phyloP scores from a whole-genome alignment of 1,140 invertebrate species.

The Bombus soroeensis region DNA sequence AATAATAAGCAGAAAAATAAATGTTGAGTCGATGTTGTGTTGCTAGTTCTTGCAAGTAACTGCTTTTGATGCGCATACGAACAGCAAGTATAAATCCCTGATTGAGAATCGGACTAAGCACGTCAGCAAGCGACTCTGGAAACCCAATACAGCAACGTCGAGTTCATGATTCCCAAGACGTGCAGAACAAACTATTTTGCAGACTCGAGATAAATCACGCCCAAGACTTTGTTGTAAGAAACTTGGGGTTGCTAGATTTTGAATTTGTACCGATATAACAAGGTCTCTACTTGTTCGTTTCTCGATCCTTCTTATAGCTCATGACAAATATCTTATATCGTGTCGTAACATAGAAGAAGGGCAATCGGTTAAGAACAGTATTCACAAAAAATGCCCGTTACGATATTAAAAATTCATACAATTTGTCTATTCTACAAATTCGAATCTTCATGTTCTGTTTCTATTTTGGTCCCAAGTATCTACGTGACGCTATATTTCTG shows the following conservation, averaged over 20 bases:
- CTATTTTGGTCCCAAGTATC: too few species aligned
- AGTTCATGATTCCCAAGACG: constrained; percentile 46
- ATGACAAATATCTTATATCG: constrained; percentile 5
- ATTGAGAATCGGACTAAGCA: constrained; percentile 29
- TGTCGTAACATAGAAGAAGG: too few species aligned
- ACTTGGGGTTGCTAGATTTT: constrained; percentile 34
- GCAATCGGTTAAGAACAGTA: too few species aligned
- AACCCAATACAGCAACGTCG: constrained; percentile 6
- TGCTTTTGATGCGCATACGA: background rate
- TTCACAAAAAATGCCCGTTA: too few species aligned
- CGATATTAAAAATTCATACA: too few species aligned
- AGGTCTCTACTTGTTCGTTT: background rate
- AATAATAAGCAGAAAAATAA: background rate
- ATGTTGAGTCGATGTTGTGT: background rate
- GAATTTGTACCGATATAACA: constrained; percentile 22
- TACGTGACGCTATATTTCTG: too few species aligned
- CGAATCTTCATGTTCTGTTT: too few species aligned
- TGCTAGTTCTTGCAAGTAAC: background rate
- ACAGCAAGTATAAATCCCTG: constrained; percentile 15
- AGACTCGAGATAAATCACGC: constrained; percentile 44
- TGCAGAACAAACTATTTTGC: constrained; percentile 44
- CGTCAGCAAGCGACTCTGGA: constrained; percentile 19
- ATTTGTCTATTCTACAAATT: too few species aligned
- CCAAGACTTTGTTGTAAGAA: constrained; percentile 19
- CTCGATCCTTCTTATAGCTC: too few species aligned